Conservation (phyloP, 2,797 vertebrate species). For the Thalassophryne amazonica region DNA sequence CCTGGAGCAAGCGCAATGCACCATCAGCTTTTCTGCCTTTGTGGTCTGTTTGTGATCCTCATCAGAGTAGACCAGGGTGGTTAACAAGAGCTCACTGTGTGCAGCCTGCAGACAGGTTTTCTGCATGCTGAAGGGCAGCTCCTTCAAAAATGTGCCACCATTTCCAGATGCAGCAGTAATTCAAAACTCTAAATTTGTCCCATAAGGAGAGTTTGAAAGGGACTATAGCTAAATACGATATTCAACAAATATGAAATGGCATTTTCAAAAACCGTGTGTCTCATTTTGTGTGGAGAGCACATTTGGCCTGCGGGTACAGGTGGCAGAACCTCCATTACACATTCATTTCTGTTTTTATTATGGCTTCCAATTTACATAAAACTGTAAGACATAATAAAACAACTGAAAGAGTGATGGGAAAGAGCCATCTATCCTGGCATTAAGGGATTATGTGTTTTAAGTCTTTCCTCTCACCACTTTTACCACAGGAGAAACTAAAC, state of each 20-base stretch:
- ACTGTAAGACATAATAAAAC: background rate
- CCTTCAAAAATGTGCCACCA: slow-evolving; percentile 1
- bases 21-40: slow-evolving; percentile 12
- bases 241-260: slow-evolving; percentile 29
- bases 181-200: slow-evolving; percentile 20
- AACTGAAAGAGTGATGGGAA: slow-evolving; percentile 1
- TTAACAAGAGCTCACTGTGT: slow-evolving; percentile 20
- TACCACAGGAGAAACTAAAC: too few relatives aligned
- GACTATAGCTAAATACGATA: slow-evolving; percentile 12
- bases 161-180: background rate
- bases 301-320: slow-evolving; percentile 30
- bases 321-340: slow-evolving; percentile 23
- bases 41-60: slow-evolving; percentile 11
- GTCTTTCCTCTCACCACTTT: background rate
- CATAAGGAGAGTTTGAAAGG: slow-evolving; percentile 14
- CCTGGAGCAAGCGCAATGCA: slow-evolving; percentile 1
- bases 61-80: slow-evolving; percentile 18
- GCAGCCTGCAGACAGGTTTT: slow-evolving; percentile 11
- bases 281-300: slow-evolving; percentile 19
- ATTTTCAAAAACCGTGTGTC: slow-evolving; percentile 13
- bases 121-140: background rate
- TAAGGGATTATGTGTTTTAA: background rate
- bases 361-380: slow-evolving; percentile 6
- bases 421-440: background rate
- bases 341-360: slow-evolving; percentile 37